Evolutionary conservation across 2,113 vertebrate genomes (phyloP).

Genomic region (Stercorarius parasiticus): DNA sequence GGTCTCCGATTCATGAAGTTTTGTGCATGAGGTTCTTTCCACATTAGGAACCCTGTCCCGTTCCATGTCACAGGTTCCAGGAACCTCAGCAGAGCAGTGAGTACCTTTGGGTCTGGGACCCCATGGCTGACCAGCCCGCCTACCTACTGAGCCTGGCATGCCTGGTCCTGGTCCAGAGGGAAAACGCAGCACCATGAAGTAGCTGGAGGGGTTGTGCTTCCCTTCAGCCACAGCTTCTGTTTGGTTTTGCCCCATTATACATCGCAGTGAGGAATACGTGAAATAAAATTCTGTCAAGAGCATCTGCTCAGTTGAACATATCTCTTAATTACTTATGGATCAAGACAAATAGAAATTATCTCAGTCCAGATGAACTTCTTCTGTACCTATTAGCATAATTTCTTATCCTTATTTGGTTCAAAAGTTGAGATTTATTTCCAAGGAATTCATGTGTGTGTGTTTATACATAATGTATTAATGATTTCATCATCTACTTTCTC

Average conservation of each 20-base stretch:
- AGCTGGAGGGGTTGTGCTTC: background rate
- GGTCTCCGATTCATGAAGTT: background rate
- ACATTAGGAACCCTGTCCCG: background rate
- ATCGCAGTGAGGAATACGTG: background rate
- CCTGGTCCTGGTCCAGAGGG: background rate
- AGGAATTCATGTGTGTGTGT: background rate
- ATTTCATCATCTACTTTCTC: slow-evolving; percentile 11
- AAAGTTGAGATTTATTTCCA: slow-evolving; percentile 1
- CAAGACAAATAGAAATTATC: background rate
- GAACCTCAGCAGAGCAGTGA: background rate
- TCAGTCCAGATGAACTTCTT: background rate
- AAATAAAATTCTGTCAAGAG: background rate
- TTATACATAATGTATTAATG: background rate
- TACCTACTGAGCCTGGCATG: background rate
- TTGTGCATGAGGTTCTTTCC: background rate
- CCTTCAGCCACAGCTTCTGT: background rate
- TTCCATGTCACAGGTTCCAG: accelerated
- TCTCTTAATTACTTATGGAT: background rate
- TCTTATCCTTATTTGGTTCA: background rate
- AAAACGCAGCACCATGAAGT: accelerated
- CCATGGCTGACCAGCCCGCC: background rate
- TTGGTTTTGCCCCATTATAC: background rate
- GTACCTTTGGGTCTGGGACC: background rate
- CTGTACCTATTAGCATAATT: background rate
- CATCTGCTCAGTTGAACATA: background rate